Evolutionary conservation across 2,888 invertebrate genomes (phyloP), one percentile per base, ranked within the genome.

Genomic region (Dicranocentrus wangi): DNA sequence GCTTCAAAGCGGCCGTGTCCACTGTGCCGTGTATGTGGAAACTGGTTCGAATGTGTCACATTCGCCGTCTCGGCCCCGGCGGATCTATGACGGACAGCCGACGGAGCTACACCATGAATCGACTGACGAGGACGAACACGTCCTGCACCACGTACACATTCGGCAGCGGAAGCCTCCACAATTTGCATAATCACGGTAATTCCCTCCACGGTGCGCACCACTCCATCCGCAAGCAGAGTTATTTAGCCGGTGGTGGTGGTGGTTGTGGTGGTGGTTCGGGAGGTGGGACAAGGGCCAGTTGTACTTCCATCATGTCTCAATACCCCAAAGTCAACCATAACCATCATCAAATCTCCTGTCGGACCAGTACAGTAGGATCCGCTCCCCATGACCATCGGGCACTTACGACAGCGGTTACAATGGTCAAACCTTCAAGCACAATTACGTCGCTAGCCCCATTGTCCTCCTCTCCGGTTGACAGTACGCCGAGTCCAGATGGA

Each of bases 1-100:
- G 84, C 25, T 86, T 86, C 76, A 82, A 88, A 7, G 88, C 89
- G 80, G 85, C 85, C 17, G 72, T 83, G 27, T 72, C 79, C 32
- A 83, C 81, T 32, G 79, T 85, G 47, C 85, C 85, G 5, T 72
- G 83, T 19, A 60, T 84, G 28, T 63, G 79, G 42, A 79, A 75
- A 55, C 70, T 82, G 39, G 19, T 47, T 5, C 47, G 53, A 1
- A 63, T 51, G 15, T 78, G 78, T 53, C 61, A 63, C 15, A 32
- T 63, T 3, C 17, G 23, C 15, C 47, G 70, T 5, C 32, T 55
- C 13, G 55, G 58, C 39, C 58, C 28, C 23, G 25, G 72, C 8
- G 28, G 79, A 25, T 51, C 58, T 13, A 63, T 69, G 73, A 55
- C 58, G 27, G 61, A 69, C 28, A 47, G 51, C 23, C 55, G 82